phyloP scores from a whole-genome alignment of 2,888 invertebrate species.

The Folsomia manolachei region DNA sequence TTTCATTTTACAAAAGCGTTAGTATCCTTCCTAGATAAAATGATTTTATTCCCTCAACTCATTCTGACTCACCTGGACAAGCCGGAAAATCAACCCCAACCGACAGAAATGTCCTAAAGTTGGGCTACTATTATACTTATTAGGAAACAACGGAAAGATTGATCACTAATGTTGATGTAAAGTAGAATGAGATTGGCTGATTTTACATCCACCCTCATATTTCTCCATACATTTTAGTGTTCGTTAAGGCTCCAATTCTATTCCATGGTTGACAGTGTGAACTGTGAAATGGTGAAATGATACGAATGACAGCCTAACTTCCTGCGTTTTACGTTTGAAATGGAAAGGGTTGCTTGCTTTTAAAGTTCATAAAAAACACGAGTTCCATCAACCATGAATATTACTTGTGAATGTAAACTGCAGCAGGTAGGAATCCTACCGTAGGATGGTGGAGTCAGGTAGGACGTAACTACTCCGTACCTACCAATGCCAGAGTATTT shows the following conservation, averaged over 20 bases:
- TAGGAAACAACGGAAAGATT: background rate
- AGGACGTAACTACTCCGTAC: background rate
- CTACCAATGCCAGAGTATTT: background rate
- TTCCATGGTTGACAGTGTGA: constrained; percentile 5
- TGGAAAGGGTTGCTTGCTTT: constrained; percentile 13
- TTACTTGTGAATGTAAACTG: no score
- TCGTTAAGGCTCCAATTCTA: background rate
- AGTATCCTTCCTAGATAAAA: no score
- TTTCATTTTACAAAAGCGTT: no score
- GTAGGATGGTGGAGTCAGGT: background rate
- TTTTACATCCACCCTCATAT: background rate
- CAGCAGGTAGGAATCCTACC: background rate
- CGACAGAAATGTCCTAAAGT: background rate
- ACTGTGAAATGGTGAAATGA: constrained; percentile 14
- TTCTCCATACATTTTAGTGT: no score
- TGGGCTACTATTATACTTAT: no score
- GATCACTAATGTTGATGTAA: background rate
- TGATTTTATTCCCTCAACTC: background rate
- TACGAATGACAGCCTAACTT: constrained; percentile 17
- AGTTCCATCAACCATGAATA: constrained; percentile 26
- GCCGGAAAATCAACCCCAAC: background rate
- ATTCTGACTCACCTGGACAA: background rate
- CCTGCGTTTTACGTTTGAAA: no score
- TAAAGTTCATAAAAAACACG: constrained; percentile 20
- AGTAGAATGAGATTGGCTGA: background rate